Conservation (phyloP, 2,888 invertebrate species). For the Leucania comma region DNA sequence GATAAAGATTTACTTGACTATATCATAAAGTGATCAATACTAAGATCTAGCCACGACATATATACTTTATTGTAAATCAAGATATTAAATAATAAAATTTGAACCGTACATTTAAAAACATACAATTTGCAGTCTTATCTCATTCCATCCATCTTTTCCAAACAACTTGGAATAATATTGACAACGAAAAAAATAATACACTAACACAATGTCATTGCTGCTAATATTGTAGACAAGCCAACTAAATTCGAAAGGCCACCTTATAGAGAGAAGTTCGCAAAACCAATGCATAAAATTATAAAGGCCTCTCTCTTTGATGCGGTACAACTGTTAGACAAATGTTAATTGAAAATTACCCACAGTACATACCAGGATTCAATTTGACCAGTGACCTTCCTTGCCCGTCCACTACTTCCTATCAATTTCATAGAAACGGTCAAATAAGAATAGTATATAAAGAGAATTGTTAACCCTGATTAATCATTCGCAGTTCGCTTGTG, state of each 20-base stretch:
- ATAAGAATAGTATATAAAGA: slow-evolving; percentile 82
- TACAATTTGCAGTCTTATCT: too few relatives aligned
- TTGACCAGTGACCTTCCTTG: slow-evolving; percentile 80
- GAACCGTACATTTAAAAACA: too few relatives aligned
- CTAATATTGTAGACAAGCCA: background rate
- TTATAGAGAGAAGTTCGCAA: background rate
- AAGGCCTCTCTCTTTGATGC: background rate
- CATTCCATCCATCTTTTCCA: too few relatives aligned
- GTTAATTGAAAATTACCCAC: slow-evolving; percentile 29
- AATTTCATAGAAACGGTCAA: slow-evolving; percentile 81
- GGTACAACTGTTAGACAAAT: slow-evolving; percentile 10
- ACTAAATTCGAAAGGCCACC: background rate
- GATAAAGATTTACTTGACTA: too few relatives aligned
- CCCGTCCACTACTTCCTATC: slow-evolving; percentile 88
- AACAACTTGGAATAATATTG: too few relatives aligned
- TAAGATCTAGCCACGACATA: too few relatives aligned
- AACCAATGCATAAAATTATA: slow-evolving; percentile 3
- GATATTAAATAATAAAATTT: too few relatives aligned
- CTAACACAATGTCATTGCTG: background rate
- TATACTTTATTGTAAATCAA: too few relatives aligned
- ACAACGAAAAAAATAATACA: background rate
- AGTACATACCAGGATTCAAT: slow-evolving; percentile 37
- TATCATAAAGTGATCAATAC: too few relatives aligned
- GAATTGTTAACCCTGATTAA: slow-evolving; percentile 77
- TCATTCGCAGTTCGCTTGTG: slow-evolving; percentile 88